Percentiles rank a stretch among this genome's conserved stretches.
Evolutionary conservation across 2,113 vertebrate genomes (phyloP).

Genomic region (Gobiocypris rarus): DNA sequence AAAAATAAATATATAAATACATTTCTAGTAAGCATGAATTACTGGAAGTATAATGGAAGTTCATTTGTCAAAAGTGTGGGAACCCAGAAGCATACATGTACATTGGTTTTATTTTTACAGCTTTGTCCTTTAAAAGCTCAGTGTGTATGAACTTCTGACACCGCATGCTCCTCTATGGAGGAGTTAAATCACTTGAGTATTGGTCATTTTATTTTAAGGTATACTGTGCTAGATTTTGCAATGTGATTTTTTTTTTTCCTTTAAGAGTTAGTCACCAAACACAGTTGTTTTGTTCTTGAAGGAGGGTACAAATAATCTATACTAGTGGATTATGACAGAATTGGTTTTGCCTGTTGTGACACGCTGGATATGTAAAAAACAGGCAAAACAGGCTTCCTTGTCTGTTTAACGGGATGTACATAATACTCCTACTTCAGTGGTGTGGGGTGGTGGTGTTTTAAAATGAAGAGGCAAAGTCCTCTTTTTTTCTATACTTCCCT

Average conservation of each 20-base stretch:
- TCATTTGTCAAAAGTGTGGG: no score
- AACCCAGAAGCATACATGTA: not conserved
- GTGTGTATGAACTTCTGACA: not conserved
- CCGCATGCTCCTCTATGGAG: not conserved
- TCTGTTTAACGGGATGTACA: not conserved
- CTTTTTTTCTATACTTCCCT: no score
- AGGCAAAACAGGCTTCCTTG: conserved; percentile 4
- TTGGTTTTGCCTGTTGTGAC: conserved; percentile 7
- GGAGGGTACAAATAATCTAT: not conserved
- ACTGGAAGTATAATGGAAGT: not conserved
- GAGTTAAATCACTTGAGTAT: not conserved
- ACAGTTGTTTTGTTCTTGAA: conserved; percentile 1
- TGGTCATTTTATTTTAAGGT: not conserved
- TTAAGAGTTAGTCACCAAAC: not conserved
- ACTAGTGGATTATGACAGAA: not conserved
- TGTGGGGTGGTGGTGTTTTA: no score
- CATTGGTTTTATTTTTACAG: not conserved
- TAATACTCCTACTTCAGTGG: not conserved
- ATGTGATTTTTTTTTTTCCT: not conserved
- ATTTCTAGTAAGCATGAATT: no score
- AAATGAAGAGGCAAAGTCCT: no score
- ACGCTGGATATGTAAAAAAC: conserved; percentile 1
- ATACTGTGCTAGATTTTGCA: not conserved
- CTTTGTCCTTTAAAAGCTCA: not conserved
- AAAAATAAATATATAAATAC: no score